These are phyloP conservation scores for Physocephala rufipes DNA, from an alignment of 2,888 invertebrate species.

Conservation along the genomic window DNA sequence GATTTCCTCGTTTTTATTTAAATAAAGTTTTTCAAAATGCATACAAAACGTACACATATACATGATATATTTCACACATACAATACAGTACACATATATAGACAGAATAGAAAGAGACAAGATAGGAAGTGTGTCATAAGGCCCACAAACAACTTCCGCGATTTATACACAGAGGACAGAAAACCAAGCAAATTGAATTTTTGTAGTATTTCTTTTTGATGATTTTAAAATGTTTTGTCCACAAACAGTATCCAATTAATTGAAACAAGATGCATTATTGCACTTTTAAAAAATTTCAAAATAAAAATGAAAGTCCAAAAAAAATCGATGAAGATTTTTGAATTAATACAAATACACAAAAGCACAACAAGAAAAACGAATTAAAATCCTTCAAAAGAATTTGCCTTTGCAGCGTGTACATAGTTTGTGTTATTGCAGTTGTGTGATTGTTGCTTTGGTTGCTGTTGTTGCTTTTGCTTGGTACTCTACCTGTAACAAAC, in stretches of 20 bases:
- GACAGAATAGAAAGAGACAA: background rate
- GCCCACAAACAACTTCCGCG: background rate
- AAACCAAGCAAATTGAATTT: constrained; percentile 55
- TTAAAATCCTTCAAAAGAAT: background rate
- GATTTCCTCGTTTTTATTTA: constrained; percentile 29
- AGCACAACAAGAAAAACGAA: background rate
- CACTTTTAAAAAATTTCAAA: background rate
- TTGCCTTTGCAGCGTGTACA: background rate
- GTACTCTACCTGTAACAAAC: constrained; percentile 90
- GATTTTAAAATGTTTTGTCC: background rate
- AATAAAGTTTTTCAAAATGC: constrained; percentile 26
- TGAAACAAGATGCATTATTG: background rate
- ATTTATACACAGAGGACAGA: constrained; percentile 49
- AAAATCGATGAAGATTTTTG: background rate
- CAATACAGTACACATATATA: constrained; percentile 22
- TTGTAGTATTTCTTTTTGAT: constrained; percentile 22
- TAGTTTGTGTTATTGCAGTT: background rate
- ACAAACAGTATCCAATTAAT: background rate
- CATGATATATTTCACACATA: constrained; percentile 21
- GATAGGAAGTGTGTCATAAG: too few relatives aligned
- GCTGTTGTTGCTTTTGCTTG: constrained; percentile 55
- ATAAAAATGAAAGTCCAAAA: constrained; percentile 4
- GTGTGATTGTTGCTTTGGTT: constrained; percentile 35
- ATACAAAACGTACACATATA: constrained; percentile 18
- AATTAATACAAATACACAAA: background rate